Conservation (phyloP, 2,888 invertebrate species). For the Platypus cylindrus region DNA sequence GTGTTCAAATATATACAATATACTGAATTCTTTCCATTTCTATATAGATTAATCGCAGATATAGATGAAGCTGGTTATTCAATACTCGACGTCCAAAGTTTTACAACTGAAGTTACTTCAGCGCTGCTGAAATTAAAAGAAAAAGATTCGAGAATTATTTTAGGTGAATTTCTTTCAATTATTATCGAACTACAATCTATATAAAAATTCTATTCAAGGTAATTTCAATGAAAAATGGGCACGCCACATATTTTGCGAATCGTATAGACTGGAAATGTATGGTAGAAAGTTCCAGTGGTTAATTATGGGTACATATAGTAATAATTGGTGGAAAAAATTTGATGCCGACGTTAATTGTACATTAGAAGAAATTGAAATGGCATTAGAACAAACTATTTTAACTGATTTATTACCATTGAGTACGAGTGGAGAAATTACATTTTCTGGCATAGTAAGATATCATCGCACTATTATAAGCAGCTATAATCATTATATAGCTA, state of each 20-base stretch:
- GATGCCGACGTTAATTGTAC: slow-evolving; percentile 53
- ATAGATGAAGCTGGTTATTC: slow-evolving; percentile 69
- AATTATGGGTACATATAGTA: slow-evolving; percentile 76
- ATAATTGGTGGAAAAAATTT: slow-evolving; percentile 56
- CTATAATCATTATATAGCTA: too few species aligned
- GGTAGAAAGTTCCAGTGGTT: slow-evolving; percentile 93
- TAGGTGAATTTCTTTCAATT: slow-evolving; percentile 32
- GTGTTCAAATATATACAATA: neutral
- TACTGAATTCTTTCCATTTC: too few species aligned
- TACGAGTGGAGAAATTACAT: slow-evolving; percentile 74
- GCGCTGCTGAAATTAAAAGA: slow-evolving; percentile 71
- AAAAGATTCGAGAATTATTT: slow-evolving; percentile 86
- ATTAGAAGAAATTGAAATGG: slow-evolving; percentile 57
- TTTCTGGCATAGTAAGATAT: slow-evolving; percentile 74
- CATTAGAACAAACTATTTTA: slow-evolving; percentile 77
- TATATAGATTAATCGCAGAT: slow-evolving; percentile 61
- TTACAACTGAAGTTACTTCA: slow-evolving; percentile 75
- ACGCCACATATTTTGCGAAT: slow-evolving; percentile 76
- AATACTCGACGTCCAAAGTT: slow-evolving; percentile 81
- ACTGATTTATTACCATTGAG: slow-evolving; percentile 80
- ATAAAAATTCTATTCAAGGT: slow-evolving; percentile 37
- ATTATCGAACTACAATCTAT: too few species aligned
- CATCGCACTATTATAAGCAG: too few species aligned
- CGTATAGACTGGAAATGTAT: slow-evolving; percentile 74
- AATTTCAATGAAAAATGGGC: slow-evolving; percentile 96